These are phyloP conservation scores for Sitophilus oryzae DNA, from an alignment of 1,140 invertebrate genomes.

Conservation along the genomic window DNA sequence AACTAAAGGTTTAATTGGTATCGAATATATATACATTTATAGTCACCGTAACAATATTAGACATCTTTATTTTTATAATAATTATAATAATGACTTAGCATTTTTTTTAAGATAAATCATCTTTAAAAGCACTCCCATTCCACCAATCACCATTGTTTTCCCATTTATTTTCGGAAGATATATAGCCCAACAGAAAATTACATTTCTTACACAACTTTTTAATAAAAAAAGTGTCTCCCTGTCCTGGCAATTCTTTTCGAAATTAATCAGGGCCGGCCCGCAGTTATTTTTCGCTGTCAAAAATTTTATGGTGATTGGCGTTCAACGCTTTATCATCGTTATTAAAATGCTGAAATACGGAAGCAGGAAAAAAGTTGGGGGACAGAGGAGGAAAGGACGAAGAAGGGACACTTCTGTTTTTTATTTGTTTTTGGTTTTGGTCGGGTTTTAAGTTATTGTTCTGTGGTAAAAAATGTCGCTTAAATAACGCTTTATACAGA, in stretches of 20 bases:
- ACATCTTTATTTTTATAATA: no score
- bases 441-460: neutral
- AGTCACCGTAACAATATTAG: no score
- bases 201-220: neutral
- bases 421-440: neutral
- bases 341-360: constrained; percentile 5
- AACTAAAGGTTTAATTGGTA: no score
- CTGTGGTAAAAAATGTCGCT: neutral
- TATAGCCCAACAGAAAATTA: neutral
- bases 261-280: neutral
- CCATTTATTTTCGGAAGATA: neutral
- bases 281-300: constrained; percentile 7
- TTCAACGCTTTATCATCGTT: constrained; percentile 6
- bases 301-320: constrained; percentile 14
- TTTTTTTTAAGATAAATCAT: no score
- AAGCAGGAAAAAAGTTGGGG: neutral
- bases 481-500: neutral
- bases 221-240: neutral
- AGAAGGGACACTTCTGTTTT: no score
- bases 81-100: no score
- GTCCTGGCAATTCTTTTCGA: constrained; percentile 2
- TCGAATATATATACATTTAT: no score
- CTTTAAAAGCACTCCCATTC: no score
- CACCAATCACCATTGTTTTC: no score
- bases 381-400: no score